Evolutionary conservation across 92 coral and sea anemone species (phyloP), one percentile per base, ranked within the genome.

Genomic region (Siderastrea radians): DNA sequence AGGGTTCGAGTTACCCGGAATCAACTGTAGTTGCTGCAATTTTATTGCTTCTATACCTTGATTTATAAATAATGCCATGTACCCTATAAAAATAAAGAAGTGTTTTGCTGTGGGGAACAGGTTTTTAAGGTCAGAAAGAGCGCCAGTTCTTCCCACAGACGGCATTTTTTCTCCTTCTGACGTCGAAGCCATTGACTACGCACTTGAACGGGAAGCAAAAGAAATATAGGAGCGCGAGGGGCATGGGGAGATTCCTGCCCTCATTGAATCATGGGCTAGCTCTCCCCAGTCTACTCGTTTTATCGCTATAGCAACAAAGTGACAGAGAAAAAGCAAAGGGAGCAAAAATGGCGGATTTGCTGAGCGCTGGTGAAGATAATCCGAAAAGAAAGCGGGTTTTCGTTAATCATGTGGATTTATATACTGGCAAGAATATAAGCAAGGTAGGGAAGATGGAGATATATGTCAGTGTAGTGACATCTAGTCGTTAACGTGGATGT

Each of bases 351-450:
- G 98, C 94, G 93, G 96, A 95, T 64, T 91, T 91, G 47, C 75
- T 74, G 16, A 95, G 84, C 55, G 85, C 90, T 77, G 95, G 86
- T 51, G 91, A 81, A 57, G 91, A 89, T 16, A 93, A 83, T 63
- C 84, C 93, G 2, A 98, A 91, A 83, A 89, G 96, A 83, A 95
- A 96, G 16, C 89, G 92, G 63, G 90, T 98, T 89, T 98, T 98
- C 66, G 80, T 98, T 53, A 98, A 98, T 78, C 99, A 96, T 83
- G 98, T 98, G 65, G 99, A 98, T 77, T 89, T 94, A 7, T 94
- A 95, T 70, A 85, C 97, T 51, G 94, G 98, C 63, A 98, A 94
- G 70, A 96, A 92, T 82, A 96, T 98, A 10, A 98, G 99, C 84
- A 98, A 96, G 95, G 99, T 98, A 94, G 74, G 78, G 58, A 57